Evolutionary conservation across 2,797 vertebrate species (phyloP), one percentile per base, ranked within the genome.

Genomic region (Rhinatrema bivittatum): DNA sequence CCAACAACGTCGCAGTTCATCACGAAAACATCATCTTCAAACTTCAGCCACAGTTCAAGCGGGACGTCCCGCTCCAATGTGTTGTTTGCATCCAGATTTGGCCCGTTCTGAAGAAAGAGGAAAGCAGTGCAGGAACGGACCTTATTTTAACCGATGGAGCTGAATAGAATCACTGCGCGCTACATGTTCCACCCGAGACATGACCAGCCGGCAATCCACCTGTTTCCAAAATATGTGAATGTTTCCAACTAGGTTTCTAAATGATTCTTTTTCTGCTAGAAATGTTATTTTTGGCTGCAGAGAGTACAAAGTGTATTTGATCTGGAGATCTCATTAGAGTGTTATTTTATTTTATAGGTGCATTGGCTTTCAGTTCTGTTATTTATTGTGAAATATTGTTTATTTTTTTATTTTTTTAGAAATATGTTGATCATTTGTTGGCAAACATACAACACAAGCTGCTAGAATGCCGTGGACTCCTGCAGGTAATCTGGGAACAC

Each of bases 1-100:
- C 89, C 93, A 85, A 88, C 92, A 81, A 88, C 91, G 69, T 87
- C 91, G 72, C 90, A 92, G 68, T 89, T 97, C 84, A 85, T 91
- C 79, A 65, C 91, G 77, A 94, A 91, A 84, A 84, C 90, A 79
- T 84, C 91, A 69, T 84, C 75, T 32, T 87, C 87, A 79, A 91
- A 77, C 79, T 71, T 85, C 64, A 85, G 84, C 74, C 84, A 85
- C 60, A 72, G 70, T 61, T 79, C 90, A 39, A 78, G 87, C 14
- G 90, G 86, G 62, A 52, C 76, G 76, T 79, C 89, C 51, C 87
- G 76, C 46, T 84, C 90, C 48, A 88, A 67, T 74, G 82, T 90
- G 78, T 83, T 96, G 75, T 85, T 94, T 57, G 79, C 90, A 49
- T 76, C 86, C 64, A 82, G 87, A 80, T 89, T 86, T 67, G 86